Conservation (phyloP, 2,888 invertebrate genomes). For the Apamea epomidion region DNA sequence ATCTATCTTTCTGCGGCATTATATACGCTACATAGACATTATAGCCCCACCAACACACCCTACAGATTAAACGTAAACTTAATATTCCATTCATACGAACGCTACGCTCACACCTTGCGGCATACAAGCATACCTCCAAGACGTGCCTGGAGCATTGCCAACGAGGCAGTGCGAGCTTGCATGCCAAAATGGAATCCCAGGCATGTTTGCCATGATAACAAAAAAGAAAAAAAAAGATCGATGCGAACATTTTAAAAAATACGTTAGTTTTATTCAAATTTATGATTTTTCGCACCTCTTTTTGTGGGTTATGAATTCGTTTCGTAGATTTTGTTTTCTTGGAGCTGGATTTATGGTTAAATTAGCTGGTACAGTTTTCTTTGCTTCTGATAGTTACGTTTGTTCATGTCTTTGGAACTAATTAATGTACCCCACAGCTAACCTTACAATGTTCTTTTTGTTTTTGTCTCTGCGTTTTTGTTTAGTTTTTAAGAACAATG, state of each 20-base stretch:
- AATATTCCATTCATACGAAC: slow-evolving; percentile 58
- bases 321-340: background rate
- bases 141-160: slow-evolving; percentile 77
- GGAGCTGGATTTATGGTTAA: background rate
- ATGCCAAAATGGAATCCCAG: slow-evolving; percentile 79
- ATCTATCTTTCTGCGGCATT: background rate
- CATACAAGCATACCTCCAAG: slow-evolving; percentile 70
- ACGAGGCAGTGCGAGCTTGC: slow-evolving; percentile 74
- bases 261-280: slow-evolving; percentile 63
- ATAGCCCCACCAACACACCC: background rate
- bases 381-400: background rate
- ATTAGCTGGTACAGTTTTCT: background rate
- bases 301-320: slow-evolving; percentile 20
- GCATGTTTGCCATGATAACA: slow-evolving; percentile 74
- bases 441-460: too few species aligned
- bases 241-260: slow-evolving; percentile 70
- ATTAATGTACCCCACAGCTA: background rate
- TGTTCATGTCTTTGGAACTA: background rate
- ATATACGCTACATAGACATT: background rate
- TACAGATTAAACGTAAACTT: slow-evolving; percentile 41
- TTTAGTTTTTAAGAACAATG: too few species aligned
- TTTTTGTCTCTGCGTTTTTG: too few species aligned
- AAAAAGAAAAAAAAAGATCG: slow-evolving; percentile 65
- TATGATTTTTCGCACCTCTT: slow-evolving; percentile 43
- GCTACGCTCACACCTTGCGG: slow-evolving; percentile 69